Percentiles rank a stretch among this genome's conserved stretches.
These are phyloP conservation scores for Tupaia chinensis DNA, from an alignment of 2,113 vertebrate species.

Conservation along the genomic window DNA sequence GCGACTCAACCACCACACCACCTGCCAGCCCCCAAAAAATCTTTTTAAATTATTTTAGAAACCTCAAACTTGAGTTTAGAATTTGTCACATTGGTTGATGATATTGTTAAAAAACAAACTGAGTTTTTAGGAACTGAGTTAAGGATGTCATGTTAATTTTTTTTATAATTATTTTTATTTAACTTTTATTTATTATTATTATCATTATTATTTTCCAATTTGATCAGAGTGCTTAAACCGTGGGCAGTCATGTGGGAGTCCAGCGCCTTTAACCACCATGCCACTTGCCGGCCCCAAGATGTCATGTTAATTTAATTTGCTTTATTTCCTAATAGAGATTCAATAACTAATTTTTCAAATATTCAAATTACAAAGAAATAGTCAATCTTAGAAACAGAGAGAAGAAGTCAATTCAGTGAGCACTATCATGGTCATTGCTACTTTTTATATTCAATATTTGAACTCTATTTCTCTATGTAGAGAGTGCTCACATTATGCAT, in stretches of 20 bases:
- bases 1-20: too few relatives aligned
- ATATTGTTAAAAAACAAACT: not conserved
- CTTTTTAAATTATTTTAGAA: conserved; percentile 16
- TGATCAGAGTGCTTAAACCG: too few relatives aligned
- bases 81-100: conserved; percentile 10
- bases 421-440: not conserved
- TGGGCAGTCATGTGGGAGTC: too few relatives aligned
- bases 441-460: not conserved
- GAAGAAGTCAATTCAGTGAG: not conserved
- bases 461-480: not conserved
- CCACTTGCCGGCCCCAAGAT: too few relatives aligned
- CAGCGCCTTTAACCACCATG: too few relatives aligned
- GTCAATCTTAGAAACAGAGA: not conserved
- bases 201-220: too few relatives aligned
- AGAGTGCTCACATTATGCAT: not conserved
- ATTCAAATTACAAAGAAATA: conserved; percentile 2
- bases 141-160: too few relatives aligned
- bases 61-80: not conserved
- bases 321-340: not conserved
- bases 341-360: not conserved
- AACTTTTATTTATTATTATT: too few relatives aligned
- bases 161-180: too few relatives aligned
- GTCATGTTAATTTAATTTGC: not conserved
- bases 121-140: not conserved
- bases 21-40: not conserved